Conservation (phyloP, 2,888 invertebrate genomes). For the Cyclophora albipunctata region DNA sequence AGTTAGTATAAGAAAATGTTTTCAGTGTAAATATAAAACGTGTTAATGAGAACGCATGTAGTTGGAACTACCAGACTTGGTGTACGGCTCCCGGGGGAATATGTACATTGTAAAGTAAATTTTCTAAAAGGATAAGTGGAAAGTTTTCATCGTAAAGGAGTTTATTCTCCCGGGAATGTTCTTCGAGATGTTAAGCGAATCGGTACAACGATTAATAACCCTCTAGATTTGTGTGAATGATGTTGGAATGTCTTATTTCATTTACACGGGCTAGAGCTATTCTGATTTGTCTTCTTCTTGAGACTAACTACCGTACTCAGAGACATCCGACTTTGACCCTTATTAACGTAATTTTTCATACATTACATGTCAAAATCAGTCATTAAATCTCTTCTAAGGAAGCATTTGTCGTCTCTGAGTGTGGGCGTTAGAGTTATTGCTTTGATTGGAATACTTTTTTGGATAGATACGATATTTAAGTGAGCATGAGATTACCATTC, state of each 20-base stretch:
- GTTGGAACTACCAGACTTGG: conserved; percentile 3
- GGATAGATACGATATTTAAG: too few species aligned
- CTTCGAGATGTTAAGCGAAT: conserved; percentile 48
- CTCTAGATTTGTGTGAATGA: conserved; percentile 25
- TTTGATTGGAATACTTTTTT: too few species aligned
- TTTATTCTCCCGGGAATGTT: conserved; percentile 10
- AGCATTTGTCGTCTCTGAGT: too few species aligned
- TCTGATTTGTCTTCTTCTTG: too few species aligned
- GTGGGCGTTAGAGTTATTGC: too few species aligned
- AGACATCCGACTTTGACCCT: too few species aligned
- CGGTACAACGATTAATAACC: conserved; percentile 58
- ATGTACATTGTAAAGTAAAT: not conserved
- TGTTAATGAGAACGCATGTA: conserved; percentile 12
- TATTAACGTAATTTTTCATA: too few species aligned
- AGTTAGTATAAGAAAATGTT: conserved; percentile 8
- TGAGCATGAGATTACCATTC: too few species aligned
- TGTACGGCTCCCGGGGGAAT: not conserved
- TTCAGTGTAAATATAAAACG: conserved; percentile 8
- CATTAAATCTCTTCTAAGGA: too few species aligned
- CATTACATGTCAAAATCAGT: too few species aligned
- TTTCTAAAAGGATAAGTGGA: conserved; percentile 2
- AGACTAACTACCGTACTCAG: too few species aligned
- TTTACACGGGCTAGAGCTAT: too few species aligned
- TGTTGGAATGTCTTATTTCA: not conserved
- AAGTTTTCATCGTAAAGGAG: conserved; percentile 11